A percentile compares a stretch with the other conserved stretches of the same genome.
These are phyloP conservation scores for Micropoecilia bifurca DNA, from an alignment of 2,797 vertebrate genomes.

Conservation along the genomic window DNA sequence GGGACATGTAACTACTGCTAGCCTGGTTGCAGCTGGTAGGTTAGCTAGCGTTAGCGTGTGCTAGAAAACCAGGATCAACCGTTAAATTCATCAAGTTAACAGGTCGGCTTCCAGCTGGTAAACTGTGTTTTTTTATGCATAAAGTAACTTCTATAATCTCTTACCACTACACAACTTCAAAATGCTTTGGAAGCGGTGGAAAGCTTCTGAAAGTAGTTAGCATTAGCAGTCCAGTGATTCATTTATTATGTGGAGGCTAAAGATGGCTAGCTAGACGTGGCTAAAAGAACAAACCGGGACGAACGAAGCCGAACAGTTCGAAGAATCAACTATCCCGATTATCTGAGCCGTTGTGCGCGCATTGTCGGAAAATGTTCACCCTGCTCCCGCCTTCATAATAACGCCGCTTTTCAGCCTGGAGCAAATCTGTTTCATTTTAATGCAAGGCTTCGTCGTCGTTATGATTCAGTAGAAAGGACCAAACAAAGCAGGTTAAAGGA, in stretches of 20 bases:
- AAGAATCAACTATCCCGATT: conserved; percentile 48
- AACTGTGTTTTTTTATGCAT: neutral
- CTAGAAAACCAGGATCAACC: conserved; percentile 24
- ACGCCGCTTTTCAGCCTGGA: neutral
- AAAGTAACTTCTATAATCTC: neutral
- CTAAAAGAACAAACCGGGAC: conserved; percentile 19
- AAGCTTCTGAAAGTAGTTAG: conserved; percentile 21
- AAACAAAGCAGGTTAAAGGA: neutral
- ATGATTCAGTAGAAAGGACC: neutral
- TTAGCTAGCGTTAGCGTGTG: conserved; percentile 45
- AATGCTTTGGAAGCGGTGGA: neutral
- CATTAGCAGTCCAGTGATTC: conserved; percentile 39
- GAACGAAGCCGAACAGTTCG: conserved; percentile 18
- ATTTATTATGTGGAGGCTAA: conserved; percentile 40
- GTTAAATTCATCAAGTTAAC: conserved; percentile 11
- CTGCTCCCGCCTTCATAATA: conserved; percentile 7
- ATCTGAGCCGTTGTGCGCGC: conserved; percentile 4
- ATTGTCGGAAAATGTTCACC: neutral
- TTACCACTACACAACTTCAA: neutral
- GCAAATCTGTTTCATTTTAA: neutral
- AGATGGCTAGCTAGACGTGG: conserved; percentile 37
- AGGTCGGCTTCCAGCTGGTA: neutral
- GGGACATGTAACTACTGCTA: conserved; percentile 45
- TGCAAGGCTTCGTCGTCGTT: neutral
- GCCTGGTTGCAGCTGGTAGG: conserved; percentile 31